Evolutionary conservation across 2,888 invertebrate genomes (phyloP).

Genomic region (Dinocampus coccinellae): DNA sequence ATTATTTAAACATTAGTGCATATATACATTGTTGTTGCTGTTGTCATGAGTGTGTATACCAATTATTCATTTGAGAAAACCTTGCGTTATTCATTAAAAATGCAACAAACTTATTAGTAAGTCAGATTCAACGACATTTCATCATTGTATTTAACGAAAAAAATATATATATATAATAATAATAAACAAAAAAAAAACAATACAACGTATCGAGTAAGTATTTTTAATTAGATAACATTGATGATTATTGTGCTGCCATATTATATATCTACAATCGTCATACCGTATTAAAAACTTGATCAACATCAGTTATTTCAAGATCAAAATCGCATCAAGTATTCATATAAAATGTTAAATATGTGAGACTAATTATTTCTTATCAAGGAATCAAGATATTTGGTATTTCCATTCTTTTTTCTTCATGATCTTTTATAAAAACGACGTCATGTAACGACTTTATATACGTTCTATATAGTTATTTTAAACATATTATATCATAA

Average conservation of each 20-base stretch:
- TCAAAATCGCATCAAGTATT: conserved; percentile 46
- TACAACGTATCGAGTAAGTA: conserved; percentile 15
- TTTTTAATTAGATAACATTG: background rate
- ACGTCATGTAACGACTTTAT: conserved; percentile 32
- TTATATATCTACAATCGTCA: conserved; percentile 39
- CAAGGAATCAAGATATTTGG: conserved; percentile 45
- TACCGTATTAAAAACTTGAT: conserved; percentile 34
- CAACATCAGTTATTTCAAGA: conserved; percentile 31
- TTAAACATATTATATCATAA: conserved; percentile 14
- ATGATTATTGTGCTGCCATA: conserved; percentile 9
- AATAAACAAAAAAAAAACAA: no score
- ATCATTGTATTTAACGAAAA: conserved; percentile 9
- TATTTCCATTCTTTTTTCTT: conserved; percentile 39
- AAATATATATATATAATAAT: no score
- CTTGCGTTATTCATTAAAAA: conserved; percentile 33
- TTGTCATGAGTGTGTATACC: conserved; percentile 23
- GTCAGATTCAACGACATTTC: conserved; percentile 19
- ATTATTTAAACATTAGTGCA: conserved; percentile 12
- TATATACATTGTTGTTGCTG: conserved; percentile 31
- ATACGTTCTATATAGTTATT: conserved; percentile 37
- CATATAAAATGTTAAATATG: conserved; percentile 44
- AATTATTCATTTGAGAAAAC: conserved; percentile 36
- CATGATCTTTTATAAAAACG: conserved; percentile 40
- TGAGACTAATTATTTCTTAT: conserved; percentile 42
- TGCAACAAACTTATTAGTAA: conserved; percentile 14